Evolutionary conservation across 1,140 invertebrate genomes (phyloP).

Genomic region (Hesperophylax magnus): DNA sequence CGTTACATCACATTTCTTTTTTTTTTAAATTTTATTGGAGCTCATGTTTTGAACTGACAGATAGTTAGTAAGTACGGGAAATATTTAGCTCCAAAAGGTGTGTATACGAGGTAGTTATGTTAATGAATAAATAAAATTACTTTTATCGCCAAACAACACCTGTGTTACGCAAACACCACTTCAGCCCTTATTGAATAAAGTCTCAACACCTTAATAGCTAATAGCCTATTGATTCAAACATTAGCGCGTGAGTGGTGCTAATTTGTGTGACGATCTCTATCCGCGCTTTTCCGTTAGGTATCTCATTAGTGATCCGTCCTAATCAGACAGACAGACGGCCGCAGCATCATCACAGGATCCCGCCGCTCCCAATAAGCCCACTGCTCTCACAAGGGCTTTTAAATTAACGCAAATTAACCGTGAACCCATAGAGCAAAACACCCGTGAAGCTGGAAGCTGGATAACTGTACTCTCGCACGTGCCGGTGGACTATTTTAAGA

Average conservation of each 20-base stretch:
- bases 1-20: no score
- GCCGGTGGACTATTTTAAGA: constrained; percentile 42
- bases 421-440: constrained; percentile 43
- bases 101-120: no score
- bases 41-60: no score
- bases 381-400: constrained; percentile 23
- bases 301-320: constrained; percentile 43
- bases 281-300: background rate
- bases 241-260: constrained; percentile 12
- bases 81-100: no score
- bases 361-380: background rate
- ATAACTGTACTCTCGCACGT: constrained; percentile 23
- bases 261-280: constrained; percentile 31
- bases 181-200: background rate
- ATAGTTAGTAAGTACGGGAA: no score
- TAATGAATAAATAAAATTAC: no score
- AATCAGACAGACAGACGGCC: constrained; percentile 28
- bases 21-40: no score
- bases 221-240: background rate
- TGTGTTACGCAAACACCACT: no score
- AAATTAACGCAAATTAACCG: constrained; percentile 52
- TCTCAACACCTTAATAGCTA: background rate
- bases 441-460: background rate
- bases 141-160: no score
- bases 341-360: constrained; percentile 18